Evolutionary conservation across 2,888 invertebrate genomes (phyloP).

Genomic region (Ephialtes manifestator): DNA sequence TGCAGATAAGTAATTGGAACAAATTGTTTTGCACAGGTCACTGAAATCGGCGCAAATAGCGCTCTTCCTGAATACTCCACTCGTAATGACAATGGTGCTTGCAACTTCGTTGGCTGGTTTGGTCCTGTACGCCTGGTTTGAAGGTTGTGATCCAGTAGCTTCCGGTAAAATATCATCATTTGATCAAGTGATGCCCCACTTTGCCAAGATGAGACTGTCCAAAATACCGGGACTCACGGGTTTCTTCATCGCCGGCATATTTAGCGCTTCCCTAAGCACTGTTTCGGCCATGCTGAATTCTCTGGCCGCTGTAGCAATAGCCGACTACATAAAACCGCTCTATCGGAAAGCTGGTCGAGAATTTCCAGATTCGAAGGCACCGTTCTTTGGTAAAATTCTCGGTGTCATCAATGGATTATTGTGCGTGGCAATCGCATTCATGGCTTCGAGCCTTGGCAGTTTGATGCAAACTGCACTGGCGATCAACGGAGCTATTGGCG

Average conservation of each 20-base stretch:
- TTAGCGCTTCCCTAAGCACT: constrained; percentile 93
- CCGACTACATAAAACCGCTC: constrained; percentile 92
- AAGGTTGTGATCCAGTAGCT: constrained; percentile 92
- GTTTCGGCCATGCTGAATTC: constrained; percentile 97
- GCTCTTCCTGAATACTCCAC: constrained; percentile 93
- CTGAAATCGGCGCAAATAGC: constrained; percentile 84
- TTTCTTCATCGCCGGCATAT: constrained; percentile 79
- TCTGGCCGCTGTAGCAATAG: constrained; percentile 94
- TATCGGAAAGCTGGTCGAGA: constrained; percentile 87
- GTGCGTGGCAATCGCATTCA: constrained; percentile 78
- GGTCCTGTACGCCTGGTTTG: constrained; percentile 93
- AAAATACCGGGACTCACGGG: constrained; percentile 76
- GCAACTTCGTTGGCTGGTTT: constrained; percentile 91
- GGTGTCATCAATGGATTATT: constrained; percentile 77
- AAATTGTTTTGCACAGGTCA: constrained; percentile 35
- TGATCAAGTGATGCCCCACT: constrained; percentile 85
- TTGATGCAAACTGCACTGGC: constrained; percentile 90
- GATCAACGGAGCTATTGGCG: constrained; percentile 94
- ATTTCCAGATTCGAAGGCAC: constrained; percentile 91
- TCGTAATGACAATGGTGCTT: constrained; percentile 90
- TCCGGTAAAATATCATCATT: constrained; percentile 89
- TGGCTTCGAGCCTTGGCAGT: constrained; percentile 78
- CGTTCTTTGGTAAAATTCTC: constrained; percentile 87
- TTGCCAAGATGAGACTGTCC: constrained; percentile 27
- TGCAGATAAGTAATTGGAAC: neutral